Evolutionary conservation across 2,888 invertebrate species (phyloP), one percentile per base, ranked within the genome.

Genomic region (Erebia aethiops): DNA sequence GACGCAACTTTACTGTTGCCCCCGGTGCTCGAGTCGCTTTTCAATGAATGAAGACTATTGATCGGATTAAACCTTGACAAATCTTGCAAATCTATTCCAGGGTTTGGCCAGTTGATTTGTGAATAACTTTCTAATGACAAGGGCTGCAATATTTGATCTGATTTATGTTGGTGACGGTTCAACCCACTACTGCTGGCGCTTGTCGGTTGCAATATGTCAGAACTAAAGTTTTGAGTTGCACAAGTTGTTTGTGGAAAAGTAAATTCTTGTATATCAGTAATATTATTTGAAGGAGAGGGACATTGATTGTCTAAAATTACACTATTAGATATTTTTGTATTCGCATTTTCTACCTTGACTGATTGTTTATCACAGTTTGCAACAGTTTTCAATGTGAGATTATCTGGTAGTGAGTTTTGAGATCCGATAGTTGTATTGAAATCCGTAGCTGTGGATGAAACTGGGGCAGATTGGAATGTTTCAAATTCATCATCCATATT

Each of bases 71-170:
- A 94, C 71, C 91, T 82, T 1, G 94, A 92, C 4, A 94, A 82
- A 80, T 94, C 93, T 78, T 93, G 93, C 68, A 93, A 84, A 77
- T 93, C 89, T 76, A 93, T 89, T 26, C 95, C 95, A 14, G 95
- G 95, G 80, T 95, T 94, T 4, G 95, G 95, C 95, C 95, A 95
- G 80, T 95, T 95, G 60, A 95, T 95, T 82, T 94, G 92, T 1
- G 94, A 93, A 79, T 88, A 93, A 76, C 92, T 90, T 78, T 94
- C 94, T 75, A 94, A 79, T 9, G 93, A 91, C 43, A 93, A 77
- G 0, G 94, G 94, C 76, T 94, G 92, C 69, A 94, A 79, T 78
- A 94, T 94, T 86, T 94, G 94, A n/a, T 82, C 83, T 49, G 85
- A 78, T 71, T 86, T 88, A 74, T 87, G 84, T 74, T 87, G 86